These are phyloP conservation scores for Onychomys arenicola DNA, from an alignment of 2,797 vertebrate genomes.

Conservation along the genomic window DNA sequence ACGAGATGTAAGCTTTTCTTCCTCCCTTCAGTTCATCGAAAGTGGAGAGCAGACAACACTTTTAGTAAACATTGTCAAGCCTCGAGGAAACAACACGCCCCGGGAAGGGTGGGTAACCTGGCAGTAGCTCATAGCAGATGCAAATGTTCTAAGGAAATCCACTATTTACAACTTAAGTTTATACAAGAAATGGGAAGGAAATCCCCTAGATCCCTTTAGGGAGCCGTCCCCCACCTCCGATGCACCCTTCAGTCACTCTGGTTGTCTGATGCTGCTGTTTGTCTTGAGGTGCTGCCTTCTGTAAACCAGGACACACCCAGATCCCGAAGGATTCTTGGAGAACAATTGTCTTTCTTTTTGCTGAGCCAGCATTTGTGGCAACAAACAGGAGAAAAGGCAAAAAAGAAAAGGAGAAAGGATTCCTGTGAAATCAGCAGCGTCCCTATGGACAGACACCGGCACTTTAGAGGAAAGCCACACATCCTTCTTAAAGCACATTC, in stretches of 20 bases:
- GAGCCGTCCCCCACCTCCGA: background rate
- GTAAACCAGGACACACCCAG: accelerated
- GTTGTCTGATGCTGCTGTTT: background rate
- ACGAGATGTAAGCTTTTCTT: background rate
- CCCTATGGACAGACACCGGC: conserved; percentile 40
- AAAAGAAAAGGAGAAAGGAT: background rate
- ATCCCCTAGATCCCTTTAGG: background rate
- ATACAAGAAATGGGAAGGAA: background rate
- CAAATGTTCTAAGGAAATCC: conserved; percentile 12
- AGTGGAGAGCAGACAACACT: conserved; percentile 44
- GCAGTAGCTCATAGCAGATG: background rate
- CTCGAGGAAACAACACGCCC: conserved; percentile 3
- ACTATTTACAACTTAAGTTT: conserved; percentile 37
- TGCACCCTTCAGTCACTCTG: background rate
- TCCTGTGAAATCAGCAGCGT: conserved; percentile 55
- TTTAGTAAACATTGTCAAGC: conserved; percentile 52
- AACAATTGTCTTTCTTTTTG: conserved; percentile 54
- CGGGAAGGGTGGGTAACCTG: background rate
- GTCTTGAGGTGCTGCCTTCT: background rate
- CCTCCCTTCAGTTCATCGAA: background rate
- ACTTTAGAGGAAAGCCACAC: conserved; percentile 53
- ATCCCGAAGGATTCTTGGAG: background rate
- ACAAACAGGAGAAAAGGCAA: background rate
- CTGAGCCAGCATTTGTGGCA: conserved; percentile 50
- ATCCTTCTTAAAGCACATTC: conserved; percentile 38